Evolutionary conservation across 1,140 invertebrate genomes (phyloP).

Genomic region (Lasioglossum albipes): DNA sequence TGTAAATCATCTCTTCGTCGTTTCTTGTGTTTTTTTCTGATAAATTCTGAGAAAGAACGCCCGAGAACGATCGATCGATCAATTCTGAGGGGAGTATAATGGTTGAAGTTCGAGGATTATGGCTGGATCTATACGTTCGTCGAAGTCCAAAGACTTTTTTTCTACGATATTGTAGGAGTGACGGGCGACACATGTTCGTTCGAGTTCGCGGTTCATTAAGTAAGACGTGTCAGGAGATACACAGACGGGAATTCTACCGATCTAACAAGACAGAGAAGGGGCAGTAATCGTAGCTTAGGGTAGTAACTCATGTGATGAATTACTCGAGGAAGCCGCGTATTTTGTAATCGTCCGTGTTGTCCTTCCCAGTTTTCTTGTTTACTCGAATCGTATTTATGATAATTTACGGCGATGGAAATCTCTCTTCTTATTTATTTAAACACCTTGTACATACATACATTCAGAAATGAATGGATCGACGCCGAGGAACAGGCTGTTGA

Average conservation of each 20-base stretch:
- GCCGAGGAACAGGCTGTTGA: constrained; percentile 2
- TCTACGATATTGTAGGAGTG: constrained; percentile 18
- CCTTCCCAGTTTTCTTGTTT: constrained; percentile 22
- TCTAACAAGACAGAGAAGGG: constrained; percentile 2
- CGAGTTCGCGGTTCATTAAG: not conserved
- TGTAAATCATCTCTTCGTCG: not conserved
- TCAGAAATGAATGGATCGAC: constrained; percentile 29
- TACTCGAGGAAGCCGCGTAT: constrained; percentile 38
- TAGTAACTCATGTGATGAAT: constrained; percentile 47
- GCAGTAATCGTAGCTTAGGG: constrained; percentile 27
- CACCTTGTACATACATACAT: constrained; percentile 39
- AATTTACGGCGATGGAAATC: constrained; percentile 20
- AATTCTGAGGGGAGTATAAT: not conserved
- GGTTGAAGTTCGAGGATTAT: not conserved
- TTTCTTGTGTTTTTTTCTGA: too few species aligned
- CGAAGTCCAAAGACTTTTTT: constrained; percentile 47
- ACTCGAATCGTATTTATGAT: constrained; percentile 54
- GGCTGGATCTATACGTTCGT: constrained; percentile 47
- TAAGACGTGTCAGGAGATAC: not conserved
- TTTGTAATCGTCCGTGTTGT: constrained; percentile 8
- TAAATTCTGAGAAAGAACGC: not conserved
- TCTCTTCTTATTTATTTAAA: constrained; percentile 59
- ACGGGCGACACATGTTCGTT: constrained; percentile 3
- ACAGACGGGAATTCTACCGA: constrained; percentile 21
- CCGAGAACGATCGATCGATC: constrained; percentile 1